phyloP scores from a whole-genome alignment of 2,888 invertebrate species.

The Papilio protenor region DNA sequence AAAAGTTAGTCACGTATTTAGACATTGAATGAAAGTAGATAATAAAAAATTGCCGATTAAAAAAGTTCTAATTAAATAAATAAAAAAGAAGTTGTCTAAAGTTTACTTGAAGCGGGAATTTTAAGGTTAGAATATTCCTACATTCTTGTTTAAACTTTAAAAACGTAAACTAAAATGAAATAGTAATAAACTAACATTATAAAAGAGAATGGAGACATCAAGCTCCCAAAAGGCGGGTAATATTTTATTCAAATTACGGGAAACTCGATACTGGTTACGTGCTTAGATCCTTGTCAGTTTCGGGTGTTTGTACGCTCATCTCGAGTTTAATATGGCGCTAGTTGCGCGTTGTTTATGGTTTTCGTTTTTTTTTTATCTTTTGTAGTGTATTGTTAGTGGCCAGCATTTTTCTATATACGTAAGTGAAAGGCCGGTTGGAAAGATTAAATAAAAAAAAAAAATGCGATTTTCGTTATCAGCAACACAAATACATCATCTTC shows the following conservation, averaged over 20 bases:
- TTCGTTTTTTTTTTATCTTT: slow-evolving; percentile 27
- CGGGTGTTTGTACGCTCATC: slow-evolving; percentile 48
- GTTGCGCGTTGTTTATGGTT: slow-evolving; percentile 41
- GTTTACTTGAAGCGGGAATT: too few species aligned
- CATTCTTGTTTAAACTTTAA: slow-evolving; percentile 11
- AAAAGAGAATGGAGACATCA: slow-evolving; percentile 74
- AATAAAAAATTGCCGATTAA: too few species aligned
- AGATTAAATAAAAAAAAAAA: slow-evolving; percentile 16
- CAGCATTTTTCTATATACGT: slow-evolving; percentile 28
- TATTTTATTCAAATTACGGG: slow-evolving; percentile 78
- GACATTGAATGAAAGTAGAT: too few species aligned
- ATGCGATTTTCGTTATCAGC: too few species aligned
- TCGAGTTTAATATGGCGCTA: slow-evolving; percentile 41
- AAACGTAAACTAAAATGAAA: background rate
- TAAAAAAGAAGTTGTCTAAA: too few species aligned
- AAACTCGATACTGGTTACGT: slow-evolving; percentile 74
- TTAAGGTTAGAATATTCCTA: too few species aligned
- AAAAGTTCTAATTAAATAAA: slow-evolving; percentile 16
- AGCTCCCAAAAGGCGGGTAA: slow-evolving; percentile 55
- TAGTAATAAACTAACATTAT: slow-evolving; percentile 48
- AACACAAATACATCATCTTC: too few species aligned
- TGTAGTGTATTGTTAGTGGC: slow-evolving; percentile 31
- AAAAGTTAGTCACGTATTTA: too few species aligned
- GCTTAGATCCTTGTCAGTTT: slow-evolving; percentile 57
- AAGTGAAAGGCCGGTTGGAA: slow-evolving; percentile 1